Percentiles rank a stretch among this genome's conserved stretches.
Evolutionary conservation across 2,113 vertebrate species (phyloP).

Genomic region (Struthidea cinerea): DNA sequence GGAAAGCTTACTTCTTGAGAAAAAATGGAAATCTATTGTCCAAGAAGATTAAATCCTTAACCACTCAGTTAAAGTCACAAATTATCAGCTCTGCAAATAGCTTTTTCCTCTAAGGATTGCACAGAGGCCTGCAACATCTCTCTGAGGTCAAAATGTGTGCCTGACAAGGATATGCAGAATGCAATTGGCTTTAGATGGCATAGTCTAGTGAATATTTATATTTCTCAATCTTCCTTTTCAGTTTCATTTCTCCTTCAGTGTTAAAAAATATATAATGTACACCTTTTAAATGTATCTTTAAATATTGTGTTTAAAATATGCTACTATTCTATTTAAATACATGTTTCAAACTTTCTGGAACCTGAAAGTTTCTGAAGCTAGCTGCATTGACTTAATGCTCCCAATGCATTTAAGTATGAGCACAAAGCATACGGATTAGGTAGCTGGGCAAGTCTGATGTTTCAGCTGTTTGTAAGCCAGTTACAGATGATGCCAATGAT

Average conservation of each 20-base stretch:
- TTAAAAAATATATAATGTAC: neutral
- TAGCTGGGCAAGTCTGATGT: neutral
- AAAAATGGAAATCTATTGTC: neutral
- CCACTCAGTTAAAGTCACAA: neutral
- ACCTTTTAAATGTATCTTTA: neutral
- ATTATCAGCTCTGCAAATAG: neutral
- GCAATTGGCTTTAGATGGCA: neutral
- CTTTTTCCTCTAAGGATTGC: neutral
- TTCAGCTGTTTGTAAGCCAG: neutral
- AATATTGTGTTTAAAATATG: neutral
- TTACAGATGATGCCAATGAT: neutral
- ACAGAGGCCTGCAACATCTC: neutral
- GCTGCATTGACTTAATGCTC: neutral
- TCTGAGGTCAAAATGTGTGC: neutral
- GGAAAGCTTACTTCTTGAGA: neutral
- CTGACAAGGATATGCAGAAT: neutral
- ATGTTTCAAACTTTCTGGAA: neutral
- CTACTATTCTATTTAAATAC: neutral
- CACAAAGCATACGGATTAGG: accelerated
- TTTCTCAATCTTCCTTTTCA: neutral
- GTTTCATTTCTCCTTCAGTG: neutral
- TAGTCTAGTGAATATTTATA: neutral
- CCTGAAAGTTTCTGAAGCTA: too few relatives aligned
- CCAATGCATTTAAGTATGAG: neutral
- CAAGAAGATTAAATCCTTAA: neutral